Evolutionary conservation across 2,113 vertebrate genomes (phyloP).

Genomic region (Paracanthobrama guichenoti): DNA sequence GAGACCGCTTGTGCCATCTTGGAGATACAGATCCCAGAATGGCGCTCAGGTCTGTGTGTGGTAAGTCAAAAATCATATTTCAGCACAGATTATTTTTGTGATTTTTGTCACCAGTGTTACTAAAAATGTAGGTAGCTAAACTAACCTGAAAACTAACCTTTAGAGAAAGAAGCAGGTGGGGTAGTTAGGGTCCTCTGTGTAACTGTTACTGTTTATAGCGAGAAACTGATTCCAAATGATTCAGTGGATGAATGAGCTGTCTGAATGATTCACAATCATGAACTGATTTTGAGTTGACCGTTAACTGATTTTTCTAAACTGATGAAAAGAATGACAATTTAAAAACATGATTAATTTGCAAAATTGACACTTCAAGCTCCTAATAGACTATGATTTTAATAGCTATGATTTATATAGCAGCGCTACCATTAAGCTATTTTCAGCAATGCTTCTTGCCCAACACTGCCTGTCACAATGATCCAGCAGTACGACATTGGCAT

Average conservation of each 20-base stretch:
- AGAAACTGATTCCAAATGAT: not conserved
- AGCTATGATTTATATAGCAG: not conserved
- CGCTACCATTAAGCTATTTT: not conserved
- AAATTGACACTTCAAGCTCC: too few species aligned
- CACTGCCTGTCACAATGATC: not conserved
- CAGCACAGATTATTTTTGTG: not conserved
- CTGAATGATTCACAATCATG: too few species aligned
- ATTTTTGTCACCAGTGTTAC: not conserved
- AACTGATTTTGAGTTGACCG: too few species aligned
- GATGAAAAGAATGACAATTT: too few species aligned
- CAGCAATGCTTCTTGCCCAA: not conserved
- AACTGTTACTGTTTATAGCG: not conserved
- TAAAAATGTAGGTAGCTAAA: not conserved
- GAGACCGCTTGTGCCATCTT: constrained; percentile 64
- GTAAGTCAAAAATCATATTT: constrained; percentile 50
- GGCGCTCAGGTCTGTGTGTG: constrained; percentile 59
- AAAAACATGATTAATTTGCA: too few species aligned
- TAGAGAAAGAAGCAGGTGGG: not conserved
- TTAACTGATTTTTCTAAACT: too few species aligned
- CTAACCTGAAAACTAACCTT: not conserved
- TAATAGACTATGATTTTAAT: too few species aligned
- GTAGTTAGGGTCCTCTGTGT: not conserved
- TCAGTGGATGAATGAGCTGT: not conserved
- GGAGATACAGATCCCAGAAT: constrained; percentile 54
- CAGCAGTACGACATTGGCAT: not conserved